Conservation (phyloP, 2,888 invertebrate species). For the Hedya salicella region DNA sequence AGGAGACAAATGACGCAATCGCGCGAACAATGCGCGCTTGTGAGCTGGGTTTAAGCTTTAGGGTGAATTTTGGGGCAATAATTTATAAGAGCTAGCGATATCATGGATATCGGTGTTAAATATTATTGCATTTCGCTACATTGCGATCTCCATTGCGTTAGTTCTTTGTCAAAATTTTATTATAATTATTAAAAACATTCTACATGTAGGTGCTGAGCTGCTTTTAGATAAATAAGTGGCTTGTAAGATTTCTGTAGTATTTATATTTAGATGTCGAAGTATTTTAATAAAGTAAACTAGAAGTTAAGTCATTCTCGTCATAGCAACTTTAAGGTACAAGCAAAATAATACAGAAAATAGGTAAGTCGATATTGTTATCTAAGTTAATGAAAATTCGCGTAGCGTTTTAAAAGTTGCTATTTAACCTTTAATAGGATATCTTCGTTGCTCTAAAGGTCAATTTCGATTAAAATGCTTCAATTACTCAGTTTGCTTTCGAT, state of each 20-base stretch:
- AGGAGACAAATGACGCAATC: conserved; percentile 78
- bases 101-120: conserved; percentile 7
- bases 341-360: background rate
- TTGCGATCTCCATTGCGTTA: no score
- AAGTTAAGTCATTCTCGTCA: conserved; percentile 1
- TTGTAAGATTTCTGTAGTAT: no score
- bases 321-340: background rate
- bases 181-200: no score
- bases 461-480: background rate
- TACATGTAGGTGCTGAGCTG: no score
- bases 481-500: no score
- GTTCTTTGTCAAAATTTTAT: no score
- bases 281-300: no score
- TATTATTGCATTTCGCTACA: background rate
- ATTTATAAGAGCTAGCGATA: conserved; percentile 48
- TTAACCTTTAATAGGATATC: conserved; percentile 3
- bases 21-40: conserved; percentile 71
- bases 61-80: conserved; percentile 51
- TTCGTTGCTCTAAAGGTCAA: background rate
- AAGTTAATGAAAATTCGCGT: conserved; percentile 1
- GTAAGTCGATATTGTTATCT: conserved; percentile 8
- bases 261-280: no score
- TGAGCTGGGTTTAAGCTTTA: conserved; percentile 57
- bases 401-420: conserved; percentile 9
- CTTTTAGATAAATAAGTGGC: no score